These are phyloP conservation scores for Thalassophryne amazonica DNA, from an alignment of 2,797 vertebrate species.

Conservation along the genomic window DNA sequence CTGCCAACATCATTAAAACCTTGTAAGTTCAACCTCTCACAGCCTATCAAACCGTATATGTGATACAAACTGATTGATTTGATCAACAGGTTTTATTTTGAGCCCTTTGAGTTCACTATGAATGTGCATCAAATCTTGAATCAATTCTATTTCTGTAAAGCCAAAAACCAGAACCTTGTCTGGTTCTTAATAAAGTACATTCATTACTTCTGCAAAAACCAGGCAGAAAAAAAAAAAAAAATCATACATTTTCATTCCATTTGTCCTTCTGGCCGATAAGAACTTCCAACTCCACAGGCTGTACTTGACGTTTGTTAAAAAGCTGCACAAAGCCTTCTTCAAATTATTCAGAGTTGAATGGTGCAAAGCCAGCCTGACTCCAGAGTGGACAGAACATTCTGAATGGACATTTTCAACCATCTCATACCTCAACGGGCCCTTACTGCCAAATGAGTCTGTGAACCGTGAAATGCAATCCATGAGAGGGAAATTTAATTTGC, in stretches of 20 bases:
- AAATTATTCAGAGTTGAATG: background rate
- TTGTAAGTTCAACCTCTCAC: no score
- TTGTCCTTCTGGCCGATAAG: no score
- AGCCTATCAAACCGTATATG: no score
- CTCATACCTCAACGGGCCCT: conserved; percentile 39
- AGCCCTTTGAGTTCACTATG: no score
- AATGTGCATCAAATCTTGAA: conserved; percentile 5
- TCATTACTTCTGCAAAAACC: conserved; percentile 3
- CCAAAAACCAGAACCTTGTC: background rate
- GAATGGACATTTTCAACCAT: conserved; percentile 32
- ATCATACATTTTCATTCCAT: no score
- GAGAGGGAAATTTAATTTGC: conserved; percentile 68
- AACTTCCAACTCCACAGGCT: no score
- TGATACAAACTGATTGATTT: no score
- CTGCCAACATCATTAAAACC: no score
- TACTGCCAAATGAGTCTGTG: conserved; percentile 51
- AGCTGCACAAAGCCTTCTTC: background rate
- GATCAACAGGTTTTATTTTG: no score
- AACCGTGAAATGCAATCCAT: conserved; percentile 71
- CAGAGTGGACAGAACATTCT: conserved; percentile 21
- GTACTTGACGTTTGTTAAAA: no score
- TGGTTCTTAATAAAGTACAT: background rate
- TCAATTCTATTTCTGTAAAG: conserved; percentile 1
- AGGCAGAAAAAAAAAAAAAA: no score
- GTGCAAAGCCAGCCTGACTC: conserved; percentile 12